These are phyloP conservation scores for Heliothis subflexa DNA, from an alignment of 1,140 invertebrate genomes.

Conservation along the genomic window DNA sequence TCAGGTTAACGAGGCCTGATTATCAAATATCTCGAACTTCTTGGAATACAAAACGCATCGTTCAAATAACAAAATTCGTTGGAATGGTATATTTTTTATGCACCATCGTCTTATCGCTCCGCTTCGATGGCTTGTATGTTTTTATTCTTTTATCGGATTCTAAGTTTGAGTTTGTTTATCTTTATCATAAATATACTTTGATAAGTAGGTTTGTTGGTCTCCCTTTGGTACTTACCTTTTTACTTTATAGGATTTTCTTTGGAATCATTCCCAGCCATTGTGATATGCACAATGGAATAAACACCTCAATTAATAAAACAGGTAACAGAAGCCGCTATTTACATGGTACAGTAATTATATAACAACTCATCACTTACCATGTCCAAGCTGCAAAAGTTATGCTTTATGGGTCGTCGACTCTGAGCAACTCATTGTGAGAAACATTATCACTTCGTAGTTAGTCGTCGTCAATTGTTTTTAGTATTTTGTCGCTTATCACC, in stretches of 20 bases:
- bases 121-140: slow-evolving; percentile 7
- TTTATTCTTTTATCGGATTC: slow-evolving; percentile 8
- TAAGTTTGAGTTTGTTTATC: neutral
- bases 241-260: too few relatives aligned
- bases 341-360: neutral
- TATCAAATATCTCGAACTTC: neutral
- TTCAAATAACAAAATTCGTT: slow-evolving; percentile 6
- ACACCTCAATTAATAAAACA: too few relatives aligned
- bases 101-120: slow-evolving; percentile 5
- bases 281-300: too few relatives aligned
- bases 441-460: slow-evolving; percentile 2
- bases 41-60: slow-evolving; percentile 6
- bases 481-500: neutral
- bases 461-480: neutral
- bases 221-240: too few relatives aligned
- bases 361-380: neutral
- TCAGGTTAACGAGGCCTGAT: neutral
- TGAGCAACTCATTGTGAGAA: neutral
- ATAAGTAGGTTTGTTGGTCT: neutral
- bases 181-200: neutral
- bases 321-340: neutral
- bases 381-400: neutral
- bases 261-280: too few relatives aligned
- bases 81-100: slow-evolving; percentile 6
- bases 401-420: neutral